phyloP scores from a whole-genome alignment of 2,797 vertebrate species.

The Myioborus melanocephalus region DNA sequence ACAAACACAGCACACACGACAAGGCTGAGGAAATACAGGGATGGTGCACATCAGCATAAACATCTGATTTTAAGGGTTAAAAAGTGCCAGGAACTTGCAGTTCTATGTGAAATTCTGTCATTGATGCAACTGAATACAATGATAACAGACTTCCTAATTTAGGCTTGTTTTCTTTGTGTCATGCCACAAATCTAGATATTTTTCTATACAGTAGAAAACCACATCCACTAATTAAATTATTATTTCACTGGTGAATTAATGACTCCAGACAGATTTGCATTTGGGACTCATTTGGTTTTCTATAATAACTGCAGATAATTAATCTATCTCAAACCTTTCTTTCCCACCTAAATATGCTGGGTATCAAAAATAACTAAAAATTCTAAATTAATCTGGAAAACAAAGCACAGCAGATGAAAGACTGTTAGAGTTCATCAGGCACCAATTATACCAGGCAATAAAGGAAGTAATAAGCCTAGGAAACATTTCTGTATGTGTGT shows the following conservation, averaged over 20 bases:
- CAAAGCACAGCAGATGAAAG: conserved; percentile 93
- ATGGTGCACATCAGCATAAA: not conserved
- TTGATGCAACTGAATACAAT: not conserved
- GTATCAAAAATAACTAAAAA: conserved; percentile 90
- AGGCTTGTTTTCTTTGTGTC: conserved; percentile 30
- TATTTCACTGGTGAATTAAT: conserved; percentile 85
- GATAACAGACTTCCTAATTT: not conserved
- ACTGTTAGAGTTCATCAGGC: conserved; percentile 92
- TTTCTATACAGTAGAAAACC: conserved; percentile 71
- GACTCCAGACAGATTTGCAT: conserved; percentile 79
- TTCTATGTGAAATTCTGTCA: conserved; percentile 9
- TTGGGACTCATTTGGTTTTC: conserved; percentile 79
- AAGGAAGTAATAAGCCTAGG: conserved; percentile 84
- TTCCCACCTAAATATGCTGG: conserved; percentile 78
- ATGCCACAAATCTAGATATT: conserved; percentile 58
- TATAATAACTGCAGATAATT: conserved; percentile 93
- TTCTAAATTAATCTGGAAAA: conserved; percentile 93
- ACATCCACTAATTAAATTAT: conserved; percentile 83
- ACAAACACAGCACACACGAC: accelerated
- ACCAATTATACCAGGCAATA: conserved; percentile 87
- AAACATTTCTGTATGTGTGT: conserved; percentile 72
- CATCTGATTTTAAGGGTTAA: not conserved
- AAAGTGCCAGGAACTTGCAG: not conserved
- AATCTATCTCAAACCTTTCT: conserved; percentile 89
- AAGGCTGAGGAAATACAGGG: not conserved